Percentiles rank a stretch among this genome's conserved stretches.
These are phyloP conservation scores for Aythya baeri DNA, from an alignment of 2,113 vertebrate species.

Conservation along the genomic window DNA sequence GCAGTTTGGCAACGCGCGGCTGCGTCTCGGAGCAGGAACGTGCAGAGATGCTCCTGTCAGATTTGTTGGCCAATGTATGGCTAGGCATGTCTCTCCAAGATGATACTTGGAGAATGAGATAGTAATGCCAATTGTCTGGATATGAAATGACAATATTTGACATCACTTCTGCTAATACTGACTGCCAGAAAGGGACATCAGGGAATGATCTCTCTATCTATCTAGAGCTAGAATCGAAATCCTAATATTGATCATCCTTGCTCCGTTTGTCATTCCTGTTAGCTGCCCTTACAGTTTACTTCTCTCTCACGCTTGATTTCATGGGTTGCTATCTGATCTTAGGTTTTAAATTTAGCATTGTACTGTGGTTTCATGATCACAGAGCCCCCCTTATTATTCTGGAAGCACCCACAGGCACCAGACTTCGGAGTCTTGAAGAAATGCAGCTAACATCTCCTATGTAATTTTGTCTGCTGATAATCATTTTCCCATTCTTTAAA, in stretches of 20 bases:
- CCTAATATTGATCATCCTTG: conserved; percentile 35
- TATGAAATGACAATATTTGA: conserved; percentile 68
- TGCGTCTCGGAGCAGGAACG: not conserved
- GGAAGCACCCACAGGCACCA: not conserved
- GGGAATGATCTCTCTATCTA: conserved; percentile 42
- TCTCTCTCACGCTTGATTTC: not conserved
- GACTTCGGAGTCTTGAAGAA: not conserved
- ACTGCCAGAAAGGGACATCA: conserved; percentile 40
- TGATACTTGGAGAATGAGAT: not conserved
- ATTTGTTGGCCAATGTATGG: conserved; percentile 22
- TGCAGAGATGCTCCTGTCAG: not conserved
- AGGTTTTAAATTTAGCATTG: not conserved
- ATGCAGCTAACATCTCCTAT: not conserved
- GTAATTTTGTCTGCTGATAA: not conserved
- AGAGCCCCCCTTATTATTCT: not conserved
- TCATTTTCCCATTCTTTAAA: not conserved
- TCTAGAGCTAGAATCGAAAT: conserved; percentile 30
- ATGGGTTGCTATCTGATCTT: not conserved
- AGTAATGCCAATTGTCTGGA: conserved; percentile 1
- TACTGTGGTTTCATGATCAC: not conserved
- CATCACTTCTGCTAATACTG: conserved; percentile 53
- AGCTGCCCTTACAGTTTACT: not conserved
- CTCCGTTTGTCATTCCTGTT: conserved; percentile 17
- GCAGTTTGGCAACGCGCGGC: conserved; percentile 2
- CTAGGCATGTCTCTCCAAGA: conserved; percentile 9